Evolutionary conservation across 92 coral and sea anemone genomes (phyloP).

Genomic region (Zoanthus gigantus): DNA sequence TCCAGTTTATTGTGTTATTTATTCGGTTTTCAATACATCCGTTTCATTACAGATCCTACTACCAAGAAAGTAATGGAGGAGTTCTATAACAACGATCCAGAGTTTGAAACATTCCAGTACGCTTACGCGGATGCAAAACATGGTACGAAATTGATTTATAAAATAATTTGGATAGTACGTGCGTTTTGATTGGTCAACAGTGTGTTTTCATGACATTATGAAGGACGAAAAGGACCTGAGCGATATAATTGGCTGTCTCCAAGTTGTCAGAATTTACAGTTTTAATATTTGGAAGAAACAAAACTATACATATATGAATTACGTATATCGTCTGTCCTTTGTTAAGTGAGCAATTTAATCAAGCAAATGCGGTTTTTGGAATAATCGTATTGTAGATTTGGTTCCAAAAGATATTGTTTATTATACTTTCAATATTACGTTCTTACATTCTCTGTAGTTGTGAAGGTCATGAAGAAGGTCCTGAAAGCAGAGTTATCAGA

Average conservation of each 20-base stretch:
- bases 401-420: not conserved
- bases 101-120: conserved; percentile 78
- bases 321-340: too few relatives aligned
- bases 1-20: not conserved
- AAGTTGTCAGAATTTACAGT: too few relatives aligned
- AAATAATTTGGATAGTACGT: too few relatives aligned
- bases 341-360: too few relatives aligned
- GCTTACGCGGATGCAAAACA: conserved; percentile 88
- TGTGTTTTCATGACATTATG: too few relatives aligned
- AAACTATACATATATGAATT: too few relatives aligned
- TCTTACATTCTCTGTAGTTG: conserved; percentile 63
- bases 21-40: not conserved
- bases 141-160: conserved; percentile 55
- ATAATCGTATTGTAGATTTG: too few relatives aligned
- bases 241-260: too few relatives aligned
- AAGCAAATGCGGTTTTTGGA: too few relatives aligned
- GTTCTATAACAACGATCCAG: conserved; percentile 78
- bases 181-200: too few relatives aligned
- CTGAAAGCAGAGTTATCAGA: conserved; percentile 63
- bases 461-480: conserved; percentile 82
- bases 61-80: conserved; percentile 83
- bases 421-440: not conserved
- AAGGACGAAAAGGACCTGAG: too few relatives aligned
- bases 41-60: conserved; percentile 77
- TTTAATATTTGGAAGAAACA: too few relatives aligned